Evolutionary conservation across 2,888 invertebrate species (phyloP), one percentile per base, ranked within the genome.

Genomic region (Megalurothrips usitatus): DNA sequence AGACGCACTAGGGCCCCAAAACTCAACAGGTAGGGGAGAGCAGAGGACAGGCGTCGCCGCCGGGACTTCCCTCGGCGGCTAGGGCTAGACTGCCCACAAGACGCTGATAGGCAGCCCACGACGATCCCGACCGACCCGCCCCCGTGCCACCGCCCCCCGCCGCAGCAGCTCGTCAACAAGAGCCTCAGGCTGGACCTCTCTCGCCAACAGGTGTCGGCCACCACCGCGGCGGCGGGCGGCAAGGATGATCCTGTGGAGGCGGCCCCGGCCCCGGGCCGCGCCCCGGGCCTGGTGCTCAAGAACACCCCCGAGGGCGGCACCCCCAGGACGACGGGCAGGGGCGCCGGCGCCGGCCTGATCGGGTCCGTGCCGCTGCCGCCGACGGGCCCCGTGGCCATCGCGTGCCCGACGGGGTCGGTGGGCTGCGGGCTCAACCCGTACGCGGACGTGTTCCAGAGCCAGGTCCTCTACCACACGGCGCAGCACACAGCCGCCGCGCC

Each of bases 391-490:
- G 68, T 75, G 23, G 68, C 68, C 26, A 75, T 75, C 26, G 68
- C 68, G 11, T 75, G 68, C 10, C 68, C 68, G 6, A 12, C 68
- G 68, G 68, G 68, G 23, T 23, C 68, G 68, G 68, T 26, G 23
- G 26, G 23, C 68, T 75, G 68, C 68, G 26, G 68, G 23, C 68
- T 75, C 68, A 26, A 75, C 68, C 68, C 68, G 23, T 26, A 75
- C 68, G 68, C 68, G 26, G 68, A 75, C 23, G 68, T 75, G 26
- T 75, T 75, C 68, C 68, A 75, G 68, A 75, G 68, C 68, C 68
- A 75, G 68, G 12, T 75, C 68, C 23, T 75, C 11, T 75, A 75
- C 68, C 68, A 75, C 68, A 75, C 68, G 26, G 26, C 12, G 11
- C 68, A 75, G 68, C 68, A 75, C 68, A 10, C 58, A 17, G 58